These are phyloP conservation scores for Sylvilagus bachmani DNA, from an alignment of 2,113 vertebrate species.

Conservation along the genomic window DNA sequence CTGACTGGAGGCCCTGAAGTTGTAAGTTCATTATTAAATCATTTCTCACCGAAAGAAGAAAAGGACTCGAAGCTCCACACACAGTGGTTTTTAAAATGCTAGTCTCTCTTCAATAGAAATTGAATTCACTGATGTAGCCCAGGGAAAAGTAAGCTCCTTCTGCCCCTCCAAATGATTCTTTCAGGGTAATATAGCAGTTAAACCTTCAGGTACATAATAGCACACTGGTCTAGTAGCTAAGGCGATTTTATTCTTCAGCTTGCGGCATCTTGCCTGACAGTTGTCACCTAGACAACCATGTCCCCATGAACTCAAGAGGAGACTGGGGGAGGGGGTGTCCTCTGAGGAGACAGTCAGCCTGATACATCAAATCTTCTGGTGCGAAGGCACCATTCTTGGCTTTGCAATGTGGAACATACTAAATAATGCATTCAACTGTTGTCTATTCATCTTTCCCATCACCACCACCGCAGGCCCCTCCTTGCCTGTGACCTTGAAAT, in stretches of 20 bases:
- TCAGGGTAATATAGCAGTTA: slow-evolving; percentile 69
- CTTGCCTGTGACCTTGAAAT: slow-evolving; percentile 87
- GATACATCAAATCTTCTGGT: slow-evolving; percentile 81
- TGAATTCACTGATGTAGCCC: slow-evolving; percentile 83
- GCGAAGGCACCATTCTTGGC: slow-evolving; percentile 77
- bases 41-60: slow-evolving; percentile 83
- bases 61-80: slow-evolving; percentile 76
- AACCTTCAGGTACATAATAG: slow-evolving; percentile 74
- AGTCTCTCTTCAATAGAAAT: slow-evolving; percentile 83
- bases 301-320: slow-evolving; percentile 69
- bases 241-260: slow-evolving; percentile 76
- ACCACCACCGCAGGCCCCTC: slow-evolving; percentile 71
- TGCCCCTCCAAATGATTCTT: slow-evolving; percentile 78
- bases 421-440: slow-evolving; percentile 79
- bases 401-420: slow-evolving; percentile 59
- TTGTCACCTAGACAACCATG: slow-evolving; percentile 82
- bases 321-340: slow-evolving; percentile 81
- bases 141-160: slow-evolving; percentile 80
- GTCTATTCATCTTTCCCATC: slow-evolving; percentile 81
- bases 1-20: slow-evolving; percentile 77
- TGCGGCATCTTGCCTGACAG: slow-evolving; percentile 74
- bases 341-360: slow-evolving; percentile 80
- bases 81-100: slow-evolving; percentile 81
- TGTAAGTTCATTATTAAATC: slow-evolving; percentile 85
- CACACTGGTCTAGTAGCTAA: slow-evolving; percentile 62